Percentiles rank a stretch among this genome's conserved stretches.
These are phyloP conservation scores for Microcebus lehilahytsara DNA, from an alignment of 2,113 vertebrate genomes.

Conservation along the genomic window DNA sequence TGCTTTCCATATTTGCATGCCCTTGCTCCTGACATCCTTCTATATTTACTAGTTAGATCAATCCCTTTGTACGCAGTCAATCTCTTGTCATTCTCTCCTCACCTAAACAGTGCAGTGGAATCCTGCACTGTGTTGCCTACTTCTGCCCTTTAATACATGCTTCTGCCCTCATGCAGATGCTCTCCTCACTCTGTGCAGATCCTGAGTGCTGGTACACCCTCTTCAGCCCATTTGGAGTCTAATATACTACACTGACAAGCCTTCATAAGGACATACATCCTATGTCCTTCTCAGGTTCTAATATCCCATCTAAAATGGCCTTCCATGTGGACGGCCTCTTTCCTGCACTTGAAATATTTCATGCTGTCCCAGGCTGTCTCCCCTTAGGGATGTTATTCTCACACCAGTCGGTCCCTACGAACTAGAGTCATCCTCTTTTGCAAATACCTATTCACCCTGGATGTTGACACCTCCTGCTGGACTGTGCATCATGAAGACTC, in stretches of 20 bases:
- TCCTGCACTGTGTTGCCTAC: not conserved
- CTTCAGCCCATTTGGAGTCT: not conserved
- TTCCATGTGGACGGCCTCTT: too few relatives aligned
- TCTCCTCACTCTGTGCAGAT: not conserved
- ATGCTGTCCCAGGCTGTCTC: not conserved
- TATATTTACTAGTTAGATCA: not conserved
- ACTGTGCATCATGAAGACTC: not conserved
- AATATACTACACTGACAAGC: too few relatives aligned
- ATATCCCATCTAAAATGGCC: rapidly evolving
- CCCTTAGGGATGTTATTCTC: not conserved
- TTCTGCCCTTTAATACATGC: rapidly evolving
- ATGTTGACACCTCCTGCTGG: not conserved
- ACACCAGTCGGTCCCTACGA: not conserved
- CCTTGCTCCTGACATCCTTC: not conserved
- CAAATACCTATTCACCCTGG: not conserved
- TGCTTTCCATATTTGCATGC: not conserved
- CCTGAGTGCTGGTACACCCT: rapidly evolving
- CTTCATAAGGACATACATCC: not conserved
- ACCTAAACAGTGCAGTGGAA: not conserved
- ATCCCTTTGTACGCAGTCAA: not conserved
- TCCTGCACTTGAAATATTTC: not conserved
- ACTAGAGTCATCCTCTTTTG: too few relatives aligned
- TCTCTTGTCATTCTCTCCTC: not conserved
- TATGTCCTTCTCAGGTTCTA: too few relatives aligned
- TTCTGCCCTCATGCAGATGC: not conserved